Base-by-base conservation (phyloP, 2,797 vertebrate genomes). In the Ptychobarbus kaznakovi region DNA sequence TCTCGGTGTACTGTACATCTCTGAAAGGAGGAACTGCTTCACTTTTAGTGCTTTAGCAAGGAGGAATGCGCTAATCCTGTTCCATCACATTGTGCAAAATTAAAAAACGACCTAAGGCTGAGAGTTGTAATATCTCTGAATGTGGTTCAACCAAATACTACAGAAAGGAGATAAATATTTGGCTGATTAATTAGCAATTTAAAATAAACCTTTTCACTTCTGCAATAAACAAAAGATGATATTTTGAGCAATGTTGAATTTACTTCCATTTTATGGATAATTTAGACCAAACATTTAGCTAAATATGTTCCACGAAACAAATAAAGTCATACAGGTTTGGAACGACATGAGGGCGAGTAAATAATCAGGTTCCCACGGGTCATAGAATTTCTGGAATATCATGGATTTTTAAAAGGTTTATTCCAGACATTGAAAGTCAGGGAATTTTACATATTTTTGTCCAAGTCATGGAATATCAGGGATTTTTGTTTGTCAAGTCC, bases 41-140 rank as follows among this genome's bases (percentile, higher is more conserved):
- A 44, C 38, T 56, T 40, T 25, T 22, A 77, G 35, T 3, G 38
- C 3, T 79, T 78, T 44, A 44, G 56, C 38, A 61, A 25, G 12
- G n/a, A 42, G 8, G 38, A 79, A 44, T 63, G 15, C 4, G n/a
- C 38, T 63, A 6, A 44, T 78, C 18, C 11, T 42, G 15, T n/a
- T 79, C 25, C 49, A 53, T 35, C 15, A 28, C n/a, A 44, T 1
- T 44, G 76, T 78, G 38, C 16, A 78, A 61, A 78, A n/a, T 78
- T 6, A 16, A 5, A 49, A 58, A 25, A 32, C 6, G 1, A 38
- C 12, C 20, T 15, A 38, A 56, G 74, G 20, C 20, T 77, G 12
- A 61, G 9, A 42, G 13, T 1, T 58, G 73, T 53, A 53, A 22
- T 35, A 20, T 35, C 1, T 53, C 73, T 75, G 35, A 77, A 25